These are phyloP conservation scores for Chrosomus eos DNA, from an alignment of 2,797 vertebrate genomes.

Conservation along the genomic window DNA sequence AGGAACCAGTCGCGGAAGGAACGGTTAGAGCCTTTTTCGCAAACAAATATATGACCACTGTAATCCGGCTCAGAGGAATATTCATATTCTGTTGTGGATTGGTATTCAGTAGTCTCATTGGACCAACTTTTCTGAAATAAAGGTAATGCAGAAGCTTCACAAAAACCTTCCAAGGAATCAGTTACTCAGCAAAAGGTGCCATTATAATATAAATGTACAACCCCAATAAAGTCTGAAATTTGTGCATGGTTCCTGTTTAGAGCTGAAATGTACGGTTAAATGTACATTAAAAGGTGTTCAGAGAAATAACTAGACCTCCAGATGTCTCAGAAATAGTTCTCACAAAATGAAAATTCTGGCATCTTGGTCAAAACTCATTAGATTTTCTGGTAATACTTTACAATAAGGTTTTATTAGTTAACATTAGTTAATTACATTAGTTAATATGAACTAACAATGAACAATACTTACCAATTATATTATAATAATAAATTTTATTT, in stretches of 20 bases:
- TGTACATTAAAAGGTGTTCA: background rate
- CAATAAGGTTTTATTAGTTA: background rate
- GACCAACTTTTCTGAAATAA: slow-evolving; percentile 72
- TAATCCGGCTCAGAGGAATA: slow-evolving; percentile 75
- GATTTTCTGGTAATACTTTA: background rate
- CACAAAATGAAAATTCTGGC: background rate
- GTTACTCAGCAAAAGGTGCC: background rate
- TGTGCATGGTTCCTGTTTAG: background rate
- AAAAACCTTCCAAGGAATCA: background rate
- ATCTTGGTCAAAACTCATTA: background rate
- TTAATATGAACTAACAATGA: background rate
- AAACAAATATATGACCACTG: slow-evolving; percentile 55
- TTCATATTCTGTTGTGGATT: slow-evolving; percentile 23
- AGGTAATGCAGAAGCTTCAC: slow-evolving; percentile 23
- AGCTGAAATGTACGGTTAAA: too few species aligned
- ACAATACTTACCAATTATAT: background rate
- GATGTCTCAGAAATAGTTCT: background rate
- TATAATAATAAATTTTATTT: background rate
- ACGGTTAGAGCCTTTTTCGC: slow-evolving; percentile 79
- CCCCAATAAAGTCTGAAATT: background rate
- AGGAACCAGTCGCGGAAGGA: slow-evolving; percentile 87
- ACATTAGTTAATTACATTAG: background rate
- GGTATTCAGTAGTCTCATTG: slow-evolving; percentile 39
- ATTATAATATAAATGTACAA: background rate
- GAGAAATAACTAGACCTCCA: background rate